Evolutionary conservation across 2,113 vertebrate genomes (phyloP).

Genomic region (Anoplopoma fimbria): DNA sequence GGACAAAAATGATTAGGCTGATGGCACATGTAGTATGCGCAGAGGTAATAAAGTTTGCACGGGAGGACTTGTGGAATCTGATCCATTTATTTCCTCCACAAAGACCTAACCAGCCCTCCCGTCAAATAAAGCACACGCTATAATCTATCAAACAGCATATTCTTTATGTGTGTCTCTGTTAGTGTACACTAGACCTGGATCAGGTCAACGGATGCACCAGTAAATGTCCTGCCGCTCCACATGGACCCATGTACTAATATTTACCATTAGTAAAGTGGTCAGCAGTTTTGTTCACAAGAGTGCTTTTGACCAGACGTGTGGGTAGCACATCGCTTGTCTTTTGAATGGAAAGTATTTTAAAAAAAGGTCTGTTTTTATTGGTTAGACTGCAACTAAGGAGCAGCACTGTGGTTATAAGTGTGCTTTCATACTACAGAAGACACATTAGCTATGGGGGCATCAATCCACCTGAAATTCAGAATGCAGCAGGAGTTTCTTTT

Average conservation of each 20-base stretch:
- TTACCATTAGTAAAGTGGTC: background rate
- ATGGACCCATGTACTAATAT: background rate
- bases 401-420: background rate
- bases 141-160: background rate
- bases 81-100: background rate
- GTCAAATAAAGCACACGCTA: background rate
- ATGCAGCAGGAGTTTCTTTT: background rate
- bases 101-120: background rate
- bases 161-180: background rate
- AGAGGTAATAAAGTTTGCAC: background rate
- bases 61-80: background rate
- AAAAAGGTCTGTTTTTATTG: background rate
- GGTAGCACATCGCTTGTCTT: background rate
- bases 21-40: background rate
- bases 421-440: background rate
- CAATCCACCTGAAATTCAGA: background rate
- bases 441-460: background rate
- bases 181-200: background rate
- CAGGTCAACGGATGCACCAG: background rate
- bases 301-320: background rate
- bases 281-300: background rate
- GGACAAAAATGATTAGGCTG: background rate
- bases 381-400: background rate
- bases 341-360: background rate
- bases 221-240: background rate